Evolutionary conservation across 2,113 vertebrate species (phyloP).

Genomic region (Sturnira hondurensis): DNA sequence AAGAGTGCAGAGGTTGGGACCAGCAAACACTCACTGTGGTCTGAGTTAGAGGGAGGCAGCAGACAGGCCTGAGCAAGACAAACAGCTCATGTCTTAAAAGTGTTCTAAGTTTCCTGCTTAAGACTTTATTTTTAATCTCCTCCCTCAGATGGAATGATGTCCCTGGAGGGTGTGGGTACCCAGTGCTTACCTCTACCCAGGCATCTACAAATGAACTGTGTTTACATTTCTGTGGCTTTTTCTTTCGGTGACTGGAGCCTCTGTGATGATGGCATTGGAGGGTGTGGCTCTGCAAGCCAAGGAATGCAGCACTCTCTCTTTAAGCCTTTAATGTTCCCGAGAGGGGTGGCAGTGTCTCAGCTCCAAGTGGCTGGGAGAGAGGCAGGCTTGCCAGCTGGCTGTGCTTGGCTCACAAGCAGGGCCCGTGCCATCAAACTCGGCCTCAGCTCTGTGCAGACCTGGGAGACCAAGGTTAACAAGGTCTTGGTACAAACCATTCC

Average conservation of each 20-base stretch:
- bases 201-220: slow-evolving; percentile 47
- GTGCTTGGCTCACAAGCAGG: not conserved
- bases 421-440: not conserved
- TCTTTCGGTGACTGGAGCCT: slow-evolving; percentile 24
- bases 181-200: slow-evolving; percentile 1
- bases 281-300: slow-evolving; percentile 47
- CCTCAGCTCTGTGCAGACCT: not conserved
- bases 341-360: not conserved
- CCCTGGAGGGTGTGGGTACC: slow-evolving; percentile 59
- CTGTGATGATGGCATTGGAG: slow-evolving; percentile 26
- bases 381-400: not conserved
- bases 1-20: slow-evolving; percentile 50
- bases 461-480: not conserved
- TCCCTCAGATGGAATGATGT: slow-evolving; percentile 73
- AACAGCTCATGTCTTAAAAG: slow-evolving; percentile 52
- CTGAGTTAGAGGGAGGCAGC: slow-evolving; percentile 31
- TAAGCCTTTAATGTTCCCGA: not conserved
- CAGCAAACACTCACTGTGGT: slow-evolving; percentile 49
- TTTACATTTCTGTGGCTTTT: slow-evolving; percentile 72
- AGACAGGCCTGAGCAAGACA: slow-evolving; percentile 69
- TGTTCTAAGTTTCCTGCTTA: slow-evolving; percentile 61
- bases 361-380: not conserved
- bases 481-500: not conserved
- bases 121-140: slow-evolving; percentile 59
- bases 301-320: slow-evolving; percentile 13